A percentile compares a stretch with the other conserved stretches of the same genome.
These are phyloP conservation scores for Drepana falcataria DNA, from an alignment of 2,888 invertebrate genomes.

Conservation along the genomic window DNA sequence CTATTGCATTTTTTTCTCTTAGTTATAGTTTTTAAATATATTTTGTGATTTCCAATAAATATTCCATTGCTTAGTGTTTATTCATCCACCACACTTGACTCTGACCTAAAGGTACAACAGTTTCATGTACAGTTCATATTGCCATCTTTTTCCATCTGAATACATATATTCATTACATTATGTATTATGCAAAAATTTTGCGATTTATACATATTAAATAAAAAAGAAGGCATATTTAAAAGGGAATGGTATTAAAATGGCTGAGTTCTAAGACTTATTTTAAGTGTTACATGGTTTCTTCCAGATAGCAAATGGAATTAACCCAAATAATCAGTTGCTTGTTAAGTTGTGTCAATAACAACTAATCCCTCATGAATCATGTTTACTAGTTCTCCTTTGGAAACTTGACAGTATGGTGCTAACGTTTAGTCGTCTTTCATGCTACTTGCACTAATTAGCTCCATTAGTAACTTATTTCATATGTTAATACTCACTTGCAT, in stretches of 20 bases:
- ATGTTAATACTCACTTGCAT: constrained; percentile 37
- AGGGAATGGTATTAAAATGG: background rate
- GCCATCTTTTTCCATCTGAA: too few relatives aligned
- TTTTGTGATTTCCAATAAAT: too few relatives aligned
- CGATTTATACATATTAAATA: too few relatives aligned
- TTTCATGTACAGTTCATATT: too few relatives aligned
- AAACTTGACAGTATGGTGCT: constrained; percentile 47
- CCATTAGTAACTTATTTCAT: constrained; percentile 52
- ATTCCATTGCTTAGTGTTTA: too few relatives aligned
- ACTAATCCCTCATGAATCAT: constrained; percentile 37
- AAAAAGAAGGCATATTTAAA: too few relatives aligned
- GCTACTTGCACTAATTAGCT: constrained; percentile 45
- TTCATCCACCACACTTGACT: too few relatives aligned
- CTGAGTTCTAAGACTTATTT: background rate
- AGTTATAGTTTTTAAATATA: too few relatives aligned
- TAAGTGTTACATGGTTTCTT: background rate
- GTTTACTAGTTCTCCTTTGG: constrained; percentile 21
- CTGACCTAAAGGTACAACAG: too few relatives aligned
- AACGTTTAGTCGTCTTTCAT: constrained; percentile 47
- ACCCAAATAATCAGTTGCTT: background rate
- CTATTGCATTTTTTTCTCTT: too few relatives aligned
- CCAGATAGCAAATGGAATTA: background rate
- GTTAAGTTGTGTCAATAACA: constrained; percentile 16
- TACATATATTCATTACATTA: too few relatives aligned
- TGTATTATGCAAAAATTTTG: too few relatives aligned